phyloP scores from a whole-genome alignment of 2,888 invertebrate species.

The Sycophila texana region DNA sequence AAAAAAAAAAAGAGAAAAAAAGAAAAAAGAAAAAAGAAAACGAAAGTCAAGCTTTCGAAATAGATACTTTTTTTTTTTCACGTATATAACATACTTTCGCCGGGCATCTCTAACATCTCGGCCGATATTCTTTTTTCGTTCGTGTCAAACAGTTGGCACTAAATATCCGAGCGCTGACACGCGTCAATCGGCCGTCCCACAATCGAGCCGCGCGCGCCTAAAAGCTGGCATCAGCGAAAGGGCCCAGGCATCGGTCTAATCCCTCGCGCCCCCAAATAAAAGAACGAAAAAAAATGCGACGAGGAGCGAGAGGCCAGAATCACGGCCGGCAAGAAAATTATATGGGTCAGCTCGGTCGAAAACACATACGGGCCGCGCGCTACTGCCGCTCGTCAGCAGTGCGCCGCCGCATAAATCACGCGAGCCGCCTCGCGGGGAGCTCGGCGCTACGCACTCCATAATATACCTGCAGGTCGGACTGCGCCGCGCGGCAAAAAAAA shows the following conservation, averaged over 20 bases:
- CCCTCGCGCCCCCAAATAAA: background rate
- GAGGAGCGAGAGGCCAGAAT: background rate
- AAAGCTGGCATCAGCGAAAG: background rate
- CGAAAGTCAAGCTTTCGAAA: too few species aligned
- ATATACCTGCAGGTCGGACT: background rate
- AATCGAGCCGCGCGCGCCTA: background rate
- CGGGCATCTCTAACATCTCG: too few species aligned
- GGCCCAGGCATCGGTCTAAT: background rate
- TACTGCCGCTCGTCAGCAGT: conserved; percentile 31
- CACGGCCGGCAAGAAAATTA: conserved; percentile 32
- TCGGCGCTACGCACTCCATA: background rate
- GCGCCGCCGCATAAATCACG: conserved; percentile 50
- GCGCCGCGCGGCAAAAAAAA: conserved; percentile 4
- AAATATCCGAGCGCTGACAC: background rate
- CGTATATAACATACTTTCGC: too few species aligned
- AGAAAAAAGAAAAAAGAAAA: too few species aligned
- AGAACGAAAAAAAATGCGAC: background rate
- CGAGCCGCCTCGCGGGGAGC: background rate
- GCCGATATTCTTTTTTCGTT: background rate
- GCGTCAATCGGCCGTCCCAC: background rate
- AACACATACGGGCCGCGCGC: conserved; percentile 35
- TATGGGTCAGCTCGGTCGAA: conserved; percentile 50
- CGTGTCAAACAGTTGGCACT: background rate
- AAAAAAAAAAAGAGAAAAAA: too few species aligned
- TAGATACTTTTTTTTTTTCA: too few species aligned